Evolutionary conservation across 2,113 vertebrate genomes (phyloP).

Genomic region (Lichenostomus cassidix): DNA sequence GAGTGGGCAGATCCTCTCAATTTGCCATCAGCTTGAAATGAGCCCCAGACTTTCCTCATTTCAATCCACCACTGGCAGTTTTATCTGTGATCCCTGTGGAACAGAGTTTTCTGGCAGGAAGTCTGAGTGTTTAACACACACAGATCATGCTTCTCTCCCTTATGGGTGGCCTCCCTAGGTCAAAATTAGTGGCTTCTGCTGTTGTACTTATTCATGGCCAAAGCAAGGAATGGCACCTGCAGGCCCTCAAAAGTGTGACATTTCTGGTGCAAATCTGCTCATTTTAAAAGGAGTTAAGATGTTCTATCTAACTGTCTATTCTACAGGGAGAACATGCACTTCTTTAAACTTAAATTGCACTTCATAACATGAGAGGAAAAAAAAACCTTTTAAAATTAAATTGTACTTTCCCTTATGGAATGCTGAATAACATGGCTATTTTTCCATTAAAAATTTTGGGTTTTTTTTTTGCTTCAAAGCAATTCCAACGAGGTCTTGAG

Average conservation of each 20-base stretch:
- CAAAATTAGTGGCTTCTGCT: neutral
- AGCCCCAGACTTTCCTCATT: neutral
- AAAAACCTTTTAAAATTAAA: neutral
- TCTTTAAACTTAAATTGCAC: neutral
- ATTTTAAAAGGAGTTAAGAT: neutral
- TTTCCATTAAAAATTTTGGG: neutral
- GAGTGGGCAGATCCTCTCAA: neutral
- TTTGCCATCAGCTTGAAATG: neutral
- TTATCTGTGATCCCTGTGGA: neutral
- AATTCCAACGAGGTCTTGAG: neutral
- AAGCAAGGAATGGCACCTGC: neutral
- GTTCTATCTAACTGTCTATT: neutral
- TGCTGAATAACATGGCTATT: neutral
- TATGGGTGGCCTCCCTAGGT: neutral
- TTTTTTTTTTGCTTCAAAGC: neutral
- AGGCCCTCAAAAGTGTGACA: neutral
- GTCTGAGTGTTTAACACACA: neutral
- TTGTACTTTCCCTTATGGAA: neutral
- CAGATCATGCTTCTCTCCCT: neutral
- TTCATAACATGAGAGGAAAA: neutral
- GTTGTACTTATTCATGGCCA: neutral
- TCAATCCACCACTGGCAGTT: neutral
- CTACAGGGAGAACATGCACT: neutral
- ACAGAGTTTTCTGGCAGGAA: neutral
- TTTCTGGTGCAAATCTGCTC: neutral